Conservation (phyloP, 2,797 vertebrate genomes). For the Amphiprion clarkii region DNA sequence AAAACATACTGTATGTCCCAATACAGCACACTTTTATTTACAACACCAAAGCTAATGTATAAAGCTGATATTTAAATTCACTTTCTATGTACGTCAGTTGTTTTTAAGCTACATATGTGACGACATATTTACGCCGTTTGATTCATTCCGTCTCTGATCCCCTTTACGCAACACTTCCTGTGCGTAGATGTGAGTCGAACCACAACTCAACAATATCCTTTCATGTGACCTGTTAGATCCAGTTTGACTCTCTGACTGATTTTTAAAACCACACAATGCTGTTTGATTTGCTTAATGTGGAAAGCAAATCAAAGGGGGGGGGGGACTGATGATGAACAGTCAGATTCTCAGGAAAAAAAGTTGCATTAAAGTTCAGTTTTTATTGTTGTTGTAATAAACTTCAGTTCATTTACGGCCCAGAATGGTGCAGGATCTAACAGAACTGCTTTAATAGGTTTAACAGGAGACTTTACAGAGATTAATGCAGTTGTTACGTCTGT, state of each 20-base stretch:
- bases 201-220: slow-evolving; percentile 5
- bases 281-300: neutral
- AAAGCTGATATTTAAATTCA: neutral
- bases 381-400: too few species aligned
- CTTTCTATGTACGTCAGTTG: neutral
- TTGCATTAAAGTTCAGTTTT: too few species aligned
- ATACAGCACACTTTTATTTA: too few species aligned
- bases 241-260: neutral
- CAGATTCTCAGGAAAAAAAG: too few species aligned
- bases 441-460: neutral
- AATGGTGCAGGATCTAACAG: too few species aligned
- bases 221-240: neutral
- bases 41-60: too few species aligned
- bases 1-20: too few species aligned
- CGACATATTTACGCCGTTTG: neutral
- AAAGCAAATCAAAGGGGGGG: neutral
- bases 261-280: neutral
- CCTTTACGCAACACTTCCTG: slow-evolving; percentile 18
- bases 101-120: neutral
- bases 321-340: too few species aligned
- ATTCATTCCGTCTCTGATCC: slow-evolving; percentile 9
- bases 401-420: too few species aligned
- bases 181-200: slow-evolving; percentile 18
- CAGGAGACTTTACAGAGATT: neutral
- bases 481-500: too few species aligned